These are phyloP conservation scores for Pogonomyrmex barbatus DNA, from an alignment of 1,140 invertebrate genomes.

Conservation along the genomic window DNA sequence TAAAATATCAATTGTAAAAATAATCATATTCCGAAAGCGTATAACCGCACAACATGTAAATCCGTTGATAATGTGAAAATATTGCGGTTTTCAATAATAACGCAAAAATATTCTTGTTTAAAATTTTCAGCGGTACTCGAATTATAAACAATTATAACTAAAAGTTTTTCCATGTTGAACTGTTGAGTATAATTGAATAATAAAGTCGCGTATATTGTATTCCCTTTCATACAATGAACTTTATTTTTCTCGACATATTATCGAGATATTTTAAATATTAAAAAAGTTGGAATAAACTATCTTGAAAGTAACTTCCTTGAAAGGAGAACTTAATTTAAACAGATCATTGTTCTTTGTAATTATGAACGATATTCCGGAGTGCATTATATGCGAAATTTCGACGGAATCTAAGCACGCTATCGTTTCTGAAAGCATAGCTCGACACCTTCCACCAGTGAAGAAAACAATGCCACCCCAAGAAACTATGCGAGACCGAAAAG, in stretches of 20 bases:
- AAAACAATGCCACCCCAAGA: constrained; percentile 35
- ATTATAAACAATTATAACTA: constrained; percentile 8
- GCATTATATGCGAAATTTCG: background rate
- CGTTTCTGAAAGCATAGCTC: background rate
- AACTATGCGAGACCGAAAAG: constrained; percentile 39
- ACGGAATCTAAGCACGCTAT: background rate
- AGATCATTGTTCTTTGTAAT: background rate
- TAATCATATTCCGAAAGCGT: constrained; percentile 11
- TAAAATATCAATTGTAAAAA: background rate
- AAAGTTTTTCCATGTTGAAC: background rate
- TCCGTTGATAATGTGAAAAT: background rate
- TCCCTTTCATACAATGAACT: background rate
- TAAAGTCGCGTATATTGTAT: background rate
- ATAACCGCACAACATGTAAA: background rate
- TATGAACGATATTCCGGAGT: background rate
- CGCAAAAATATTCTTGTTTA: background rate
- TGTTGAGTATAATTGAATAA: background rate
- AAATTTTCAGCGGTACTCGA: background rate
- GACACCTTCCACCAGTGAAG: constrained; percentile 11
- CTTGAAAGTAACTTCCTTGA: background rate
- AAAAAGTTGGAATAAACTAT: background rate
- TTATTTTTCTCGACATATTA: background rate
- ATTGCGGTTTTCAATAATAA: constrained; percentile 25
- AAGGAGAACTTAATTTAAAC: background rate
- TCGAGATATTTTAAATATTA: background rate